Conservation (phyloP, 2,797 vertebrate genomes). For the Pseudochirops cupreus region DNA sequence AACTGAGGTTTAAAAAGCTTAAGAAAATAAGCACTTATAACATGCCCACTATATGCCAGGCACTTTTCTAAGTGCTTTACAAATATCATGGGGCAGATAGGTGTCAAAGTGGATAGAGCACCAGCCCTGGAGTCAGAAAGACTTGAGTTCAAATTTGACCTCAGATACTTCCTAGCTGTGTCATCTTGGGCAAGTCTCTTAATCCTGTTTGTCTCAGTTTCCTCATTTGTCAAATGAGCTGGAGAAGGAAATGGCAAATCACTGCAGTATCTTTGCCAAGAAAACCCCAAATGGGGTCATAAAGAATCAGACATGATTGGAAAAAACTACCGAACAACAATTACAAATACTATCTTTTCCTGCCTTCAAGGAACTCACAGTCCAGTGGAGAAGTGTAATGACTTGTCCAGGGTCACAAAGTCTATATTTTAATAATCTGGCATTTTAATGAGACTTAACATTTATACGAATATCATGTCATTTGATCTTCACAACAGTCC, state of each 20-base stretch:
- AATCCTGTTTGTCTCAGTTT: neutral
- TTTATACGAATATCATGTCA: neutral
- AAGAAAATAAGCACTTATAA: neutral
- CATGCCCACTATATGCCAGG: neutral
- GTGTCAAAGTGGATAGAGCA: neutral
- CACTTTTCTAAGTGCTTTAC: neutral
- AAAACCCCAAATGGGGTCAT: neutral
- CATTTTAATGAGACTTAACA: neutral
- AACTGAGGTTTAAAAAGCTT: neutral
- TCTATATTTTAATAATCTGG: neutral
- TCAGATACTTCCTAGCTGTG: neutral
- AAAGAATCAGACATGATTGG: neutral
- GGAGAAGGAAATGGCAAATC: neutral
- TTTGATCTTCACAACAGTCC: neutral
- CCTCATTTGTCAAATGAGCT: neutral
- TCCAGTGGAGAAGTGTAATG: neutral
- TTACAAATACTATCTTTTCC: neutral
- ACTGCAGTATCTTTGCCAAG: neutral
- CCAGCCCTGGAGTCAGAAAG: neutral
- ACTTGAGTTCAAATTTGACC: neutral
- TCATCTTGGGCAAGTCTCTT: neutral
- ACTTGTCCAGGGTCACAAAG: neutral
- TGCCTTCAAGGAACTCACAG: neutral
- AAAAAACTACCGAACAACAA: neutral
- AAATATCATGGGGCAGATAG: neutral